These are phyloP conservation scores for Catagonus wagneri DNA, from an alignment of 2,113 vertebrate genomes.

Conservation along the genomic window DNA sequence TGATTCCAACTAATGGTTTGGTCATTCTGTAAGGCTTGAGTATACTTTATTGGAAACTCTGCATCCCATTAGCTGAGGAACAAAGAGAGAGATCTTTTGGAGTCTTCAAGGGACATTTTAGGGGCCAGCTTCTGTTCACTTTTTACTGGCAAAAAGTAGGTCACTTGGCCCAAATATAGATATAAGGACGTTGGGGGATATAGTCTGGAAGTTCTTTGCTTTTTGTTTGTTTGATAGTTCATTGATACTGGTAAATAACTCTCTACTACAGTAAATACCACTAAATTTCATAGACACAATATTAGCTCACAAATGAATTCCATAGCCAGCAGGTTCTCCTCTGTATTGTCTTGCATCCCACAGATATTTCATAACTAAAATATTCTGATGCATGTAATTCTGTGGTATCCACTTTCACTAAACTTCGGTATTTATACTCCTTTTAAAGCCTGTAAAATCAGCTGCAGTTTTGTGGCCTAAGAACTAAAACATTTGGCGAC, in stretches of 20 bases:
- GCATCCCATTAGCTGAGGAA: neutral
- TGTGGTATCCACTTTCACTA: neutral
- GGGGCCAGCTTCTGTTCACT: neutral
- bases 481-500: conserved; percentile 45
- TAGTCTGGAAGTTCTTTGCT: neutral
- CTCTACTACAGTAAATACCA: neutral
- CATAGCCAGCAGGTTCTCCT: neutral
- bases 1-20: neutral
- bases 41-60: neutral
- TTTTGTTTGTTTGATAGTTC: neutral
- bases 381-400: neutral
- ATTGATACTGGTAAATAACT: neutral
- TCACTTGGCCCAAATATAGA: neutral
- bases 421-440: neutral
- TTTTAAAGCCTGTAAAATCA: neutral
- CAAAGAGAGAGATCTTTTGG: neutral
- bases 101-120: neutral
- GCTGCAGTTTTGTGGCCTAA: neutral
- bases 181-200: neutral
- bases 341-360: neutral
- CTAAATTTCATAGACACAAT: conserved; percentile 2
- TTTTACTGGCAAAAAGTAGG: neutral
- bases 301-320: neutral
- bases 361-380: neutral
- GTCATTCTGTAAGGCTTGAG: neutral